Conservation (phyloP, 1,140 invertebrate genomes). For the Grapholita molesta region DNA sequence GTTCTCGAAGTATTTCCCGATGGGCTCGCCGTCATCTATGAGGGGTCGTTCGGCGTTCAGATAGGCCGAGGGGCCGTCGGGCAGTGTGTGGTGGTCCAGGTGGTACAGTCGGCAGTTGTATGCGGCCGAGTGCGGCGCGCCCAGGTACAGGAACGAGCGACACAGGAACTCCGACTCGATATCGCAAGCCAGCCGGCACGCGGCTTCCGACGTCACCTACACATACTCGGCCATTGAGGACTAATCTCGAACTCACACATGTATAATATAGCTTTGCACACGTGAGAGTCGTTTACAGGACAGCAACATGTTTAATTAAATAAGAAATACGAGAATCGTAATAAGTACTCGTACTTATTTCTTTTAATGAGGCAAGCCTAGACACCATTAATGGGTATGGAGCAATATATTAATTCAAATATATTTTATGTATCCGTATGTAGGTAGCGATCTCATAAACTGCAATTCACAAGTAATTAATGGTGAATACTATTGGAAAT, state of each 20-base stretch:
- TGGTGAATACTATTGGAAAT: not conserved
- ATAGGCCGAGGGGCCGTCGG: conserved; percentile 94
- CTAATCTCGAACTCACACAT: not conserved
- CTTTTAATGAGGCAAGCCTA: too few species aligned
- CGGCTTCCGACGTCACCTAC: conserved; percentile 87
- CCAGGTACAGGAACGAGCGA: conserved; percentile 92
- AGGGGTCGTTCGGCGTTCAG: conserved; percentile 92
- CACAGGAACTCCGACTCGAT: conserved; percentile 96
- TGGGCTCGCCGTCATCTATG: conserved; percentile 93
- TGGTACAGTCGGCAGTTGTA: conserved; percentile 96
- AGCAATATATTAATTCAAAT: too few species aligned
- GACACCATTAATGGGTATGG: too few species aligned
- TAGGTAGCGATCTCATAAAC: too few species aligned
- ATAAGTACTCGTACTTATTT: too few species aligned
- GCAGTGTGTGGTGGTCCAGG: conserved; percentile 93
- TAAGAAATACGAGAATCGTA: too few species aligned
- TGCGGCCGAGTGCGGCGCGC: conserved; percentile 84
- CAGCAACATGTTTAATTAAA: too few species aligned
- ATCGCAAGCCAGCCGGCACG: conserved; percentile 93
- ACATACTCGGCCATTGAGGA: not conserved
- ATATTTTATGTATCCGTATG: not conserved
- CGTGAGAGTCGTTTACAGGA: too few species aligned
- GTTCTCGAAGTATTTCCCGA: conserved; percentile 94
- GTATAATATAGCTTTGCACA: too few species aligned
- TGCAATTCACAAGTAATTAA: too few species aligned